These are phyloP conservation scores for Philopotamus ludificatus DNA, from an alignment of 1,140 invertebrate genomes.

Conservation along the genomic window DNA sequence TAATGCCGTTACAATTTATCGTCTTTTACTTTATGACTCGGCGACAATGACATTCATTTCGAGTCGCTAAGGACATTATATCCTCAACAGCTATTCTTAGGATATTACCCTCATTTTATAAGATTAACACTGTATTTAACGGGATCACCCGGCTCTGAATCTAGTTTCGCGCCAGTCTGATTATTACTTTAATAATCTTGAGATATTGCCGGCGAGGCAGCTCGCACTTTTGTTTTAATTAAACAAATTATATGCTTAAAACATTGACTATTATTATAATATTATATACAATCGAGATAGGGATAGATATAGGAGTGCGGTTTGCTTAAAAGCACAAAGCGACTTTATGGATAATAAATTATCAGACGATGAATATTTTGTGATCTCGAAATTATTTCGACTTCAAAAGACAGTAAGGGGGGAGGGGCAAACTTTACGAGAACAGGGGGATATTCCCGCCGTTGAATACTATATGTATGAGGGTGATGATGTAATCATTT, in stretches of 20 bases:
- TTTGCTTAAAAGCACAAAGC: conserved; percentile 19
- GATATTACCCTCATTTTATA: background rate
- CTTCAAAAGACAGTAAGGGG: conserved; percentile 8
- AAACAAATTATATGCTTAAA: too few species aligned
- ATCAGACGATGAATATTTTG: conserved; percentile 23
- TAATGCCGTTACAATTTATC: too few species aligned
- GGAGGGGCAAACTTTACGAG: background rate
- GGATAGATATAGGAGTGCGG: conserved; percentile 16
- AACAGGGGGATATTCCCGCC: background rate
- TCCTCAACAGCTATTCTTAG: background rate
- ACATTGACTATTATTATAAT: too few species aligned
- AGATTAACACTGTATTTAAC: background rate
- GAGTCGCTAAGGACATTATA: background rate
- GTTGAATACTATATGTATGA: background rate
- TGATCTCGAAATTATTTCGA: conserved; percentile 23
- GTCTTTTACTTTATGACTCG: background rate
- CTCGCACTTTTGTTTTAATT: too few species aligned
- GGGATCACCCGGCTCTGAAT: background rate
- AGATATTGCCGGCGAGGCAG: too few species aligned
- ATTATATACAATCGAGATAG: too few species aligned
- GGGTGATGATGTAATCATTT: background rate
- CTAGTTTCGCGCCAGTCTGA: background rate
- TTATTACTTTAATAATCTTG: background rate
- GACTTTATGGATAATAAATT: conserved; percentile 35
- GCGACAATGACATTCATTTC: background rate